Evolutionary conservation across 2,888 invertebrate genomes (phyloP).

Genomic region (Agrilus biguttatus): DNA sequence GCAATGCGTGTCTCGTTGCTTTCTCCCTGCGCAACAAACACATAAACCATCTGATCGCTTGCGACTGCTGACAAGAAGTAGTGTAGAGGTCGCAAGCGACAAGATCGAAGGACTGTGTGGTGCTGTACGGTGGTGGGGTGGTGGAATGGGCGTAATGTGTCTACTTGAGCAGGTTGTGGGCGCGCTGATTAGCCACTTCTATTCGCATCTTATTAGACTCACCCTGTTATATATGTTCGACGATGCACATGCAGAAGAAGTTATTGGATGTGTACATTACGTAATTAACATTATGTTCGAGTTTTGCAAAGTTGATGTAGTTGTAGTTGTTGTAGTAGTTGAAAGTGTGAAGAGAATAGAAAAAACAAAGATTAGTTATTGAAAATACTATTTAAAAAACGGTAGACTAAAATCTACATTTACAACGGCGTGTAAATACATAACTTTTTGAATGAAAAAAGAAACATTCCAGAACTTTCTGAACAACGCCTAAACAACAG

Average conservation of each 20-base stretch:
- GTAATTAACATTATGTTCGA: conserved; percentile 5
- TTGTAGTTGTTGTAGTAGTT: conserved; percentile 6
- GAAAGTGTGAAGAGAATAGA: conserved; percentile 23
- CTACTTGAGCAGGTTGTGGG: conserved; percentile 91
- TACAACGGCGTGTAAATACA: too few species aligned
- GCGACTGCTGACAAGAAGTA: background rate
- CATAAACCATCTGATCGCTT: conserved; percentile 18
- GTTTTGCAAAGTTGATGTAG: conserved; percentile 2
- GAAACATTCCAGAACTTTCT: too few species aligned
- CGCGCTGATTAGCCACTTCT: conserved; percentile 91
- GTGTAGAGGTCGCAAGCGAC: background rate
- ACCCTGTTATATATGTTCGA: conserved; percentile 38
- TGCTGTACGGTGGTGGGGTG: conserved; percentile 18
- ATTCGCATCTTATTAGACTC: conserved; percentile 92
- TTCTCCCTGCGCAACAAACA: conserved; percentile 51
- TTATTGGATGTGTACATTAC: conserved; percentile 12
- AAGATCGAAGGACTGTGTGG: too few species aligned
- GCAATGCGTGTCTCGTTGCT: conserved; percentile 94
- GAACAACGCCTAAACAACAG: too few species aligned
- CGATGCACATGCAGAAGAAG: conserved; percentile 11
- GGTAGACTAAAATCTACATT: too few species aligned
- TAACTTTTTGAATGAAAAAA: too few species aligned
- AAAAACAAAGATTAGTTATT: conserved; percentile 29
- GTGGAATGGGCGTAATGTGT: conserved; percentile 17
- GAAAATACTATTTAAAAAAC: conserved; percentile 5